These are phyloP conservation scores for Hydropotes inermis DNA, from an alignment of 2,113 vertebrate species.

Conservation along the genomic window DNA sequence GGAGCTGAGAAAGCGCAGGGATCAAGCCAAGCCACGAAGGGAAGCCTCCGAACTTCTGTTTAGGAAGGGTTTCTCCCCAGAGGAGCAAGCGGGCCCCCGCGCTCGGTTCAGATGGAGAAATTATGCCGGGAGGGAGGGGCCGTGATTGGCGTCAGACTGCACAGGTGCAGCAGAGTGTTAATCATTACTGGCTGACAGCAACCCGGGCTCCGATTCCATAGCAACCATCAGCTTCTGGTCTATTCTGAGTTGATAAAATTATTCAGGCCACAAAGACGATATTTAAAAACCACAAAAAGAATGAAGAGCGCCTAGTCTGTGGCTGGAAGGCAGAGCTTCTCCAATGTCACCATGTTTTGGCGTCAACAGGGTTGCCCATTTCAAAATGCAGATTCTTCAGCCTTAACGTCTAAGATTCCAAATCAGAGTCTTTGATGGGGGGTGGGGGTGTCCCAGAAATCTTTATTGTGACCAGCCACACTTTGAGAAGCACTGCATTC, in stretches of 20 bases:
- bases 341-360: background rate
- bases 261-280: slow-evolving; percentile 48
- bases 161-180: slow-evolving; percentile 50
- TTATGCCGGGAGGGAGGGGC: background rate
- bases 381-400: background rate
- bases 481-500: background rate
- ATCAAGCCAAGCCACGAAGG: background rate
- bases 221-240: slow-evolving; percentile 61
- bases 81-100: background rate
- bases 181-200: slow-evolving; percentile 60
- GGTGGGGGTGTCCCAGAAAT: background rate
- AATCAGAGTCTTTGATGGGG: background rate
- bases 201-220: slow-evolving; percentile 46
- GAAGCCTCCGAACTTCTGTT: background rate
- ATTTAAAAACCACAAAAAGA: slow-evolving; percentile 53
- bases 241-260: slow-evolving; percentile 58
- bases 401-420: background rate
- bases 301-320: background rate
- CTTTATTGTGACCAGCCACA: background rate
- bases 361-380: background rate
- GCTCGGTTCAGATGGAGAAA: background rate
- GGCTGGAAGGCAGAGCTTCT: background rate
- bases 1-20: background rate
- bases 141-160: background rate
- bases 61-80: background rate